phyloP scores from a whole-genome alignment of 1,140 invertebrate species.

The Globodera ellingtonae region DNA sequence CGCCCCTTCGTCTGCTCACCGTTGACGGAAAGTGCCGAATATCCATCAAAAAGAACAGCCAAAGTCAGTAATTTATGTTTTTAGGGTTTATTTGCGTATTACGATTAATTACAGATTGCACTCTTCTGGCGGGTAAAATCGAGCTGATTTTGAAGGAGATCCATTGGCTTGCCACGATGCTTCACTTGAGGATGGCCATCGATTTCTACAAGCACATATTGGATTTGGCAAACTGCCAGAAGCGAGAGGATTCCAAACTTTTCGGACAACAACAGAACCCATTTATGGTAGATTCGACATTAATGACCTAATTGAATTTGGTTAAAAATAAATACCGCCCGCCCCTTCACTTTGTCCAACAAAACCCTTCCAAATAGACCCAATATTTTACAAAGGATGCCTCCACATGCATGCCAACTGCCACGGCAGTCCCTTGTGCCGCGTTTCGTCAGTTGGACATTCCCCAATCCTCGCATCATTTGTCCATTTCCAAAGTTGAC shows the following conservation, averaged over 20 bases:
- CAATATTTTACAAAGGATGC: neutral
- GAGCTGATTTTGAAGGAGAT: constrained; percentile 91
- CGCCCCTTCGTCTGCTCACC: constrained; percentile 86
- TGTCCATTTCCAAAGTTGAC: constrained; percentile 88
- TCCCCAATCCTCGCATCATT: constrained; percentile 93
- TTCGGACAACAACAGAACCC: constrained; percentile 12
- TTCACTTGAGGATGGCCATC: constrained; percentile 89
- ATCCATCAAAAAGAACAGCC: constrained; percentile 89
- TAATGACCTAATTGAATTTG: too few relatives aligned
- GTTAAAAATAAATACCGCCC: too few relatives aligned
- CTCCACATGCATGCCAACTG: neutral
- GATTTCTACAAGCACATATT: constrained; percentile 86
- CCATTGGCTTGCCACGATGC: constrained; percentile 89
- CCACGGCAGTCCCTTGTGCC: neutral
- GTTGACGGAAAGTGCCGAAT: constrained; percentile 93
- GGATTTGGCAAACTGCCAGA: constrained; percentile 66
- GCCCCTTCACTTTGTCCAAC: too few relatives aligned
- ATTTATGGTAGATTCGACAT: neutral
- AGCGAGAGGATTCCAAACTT: neutral
- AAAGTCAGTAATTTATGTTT: constrained; percentile 70
- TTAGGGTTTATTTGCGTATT: neutral
- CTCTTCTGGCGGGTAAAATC: constrained; percentile 85
- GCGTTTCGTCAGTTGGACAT: constrained; percentile 75
- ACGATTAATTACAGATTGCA: constrained; percentile 77
- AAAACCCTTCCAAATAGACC: too few relatives aligned